phyloP scores from a whole-genome alignment of 2,797 vertebrate species.

The Orientallactaga sibirica region DNA sequence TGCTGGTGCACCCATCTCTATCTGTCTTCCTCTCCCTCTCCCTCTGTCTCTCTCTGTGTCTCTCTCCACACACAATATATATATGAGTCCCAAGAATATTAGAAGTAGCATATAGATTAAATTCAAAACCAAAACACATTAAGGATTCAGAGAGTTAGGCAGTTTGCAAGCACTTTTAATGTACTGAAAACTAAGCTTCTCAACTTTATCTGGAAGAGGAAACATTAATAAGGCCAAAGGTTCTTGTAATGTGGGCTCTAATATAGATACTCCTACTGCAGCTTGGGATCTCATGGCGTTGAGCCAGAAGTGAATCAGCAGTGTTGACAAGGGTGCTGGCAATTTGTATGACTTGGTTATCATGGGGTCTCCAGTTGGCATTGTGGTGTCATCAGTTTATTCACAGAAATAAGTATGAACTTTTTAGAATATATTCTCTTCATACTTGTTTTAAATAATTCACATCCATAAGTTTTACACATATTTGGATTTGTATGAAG shows the following conservation, averaged over 20 bases:
- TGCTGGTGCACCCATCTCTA: too few relatives aligned
- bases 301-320: background rate
- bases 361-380: too few relatives aligned
- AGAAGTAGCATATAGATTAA: background rate
- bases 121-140: background rate
- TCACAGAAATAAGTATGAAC: background rate
- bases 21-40: too few relatives aligned
- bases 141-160: background rate
- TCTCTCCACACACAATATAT: too few relatives aligned
- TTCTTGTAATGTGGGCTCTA: accelerated
- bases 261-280: accelerated
- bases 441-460: background rate
- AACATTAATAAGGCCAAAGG: background rate
- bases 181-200: background rate
- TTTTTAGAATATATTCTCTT: background rate
- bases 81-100: background rate
- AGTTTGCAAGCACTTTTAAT: background rate
- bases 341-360: background rate
- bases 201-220: background rate
- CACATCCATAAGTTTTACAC: background rate
- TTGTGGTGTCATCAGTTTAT: background rate
- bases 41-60: too few relatives aligned
- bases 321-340: too few relatives aligned
- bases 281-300: too few relatives aligned
- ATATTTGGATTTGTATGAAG: background rate